Evolutionary conservation across 2,113 vertebrate species (phyloP).

Genomic region (Hippocampus guttulatus): DNA sequence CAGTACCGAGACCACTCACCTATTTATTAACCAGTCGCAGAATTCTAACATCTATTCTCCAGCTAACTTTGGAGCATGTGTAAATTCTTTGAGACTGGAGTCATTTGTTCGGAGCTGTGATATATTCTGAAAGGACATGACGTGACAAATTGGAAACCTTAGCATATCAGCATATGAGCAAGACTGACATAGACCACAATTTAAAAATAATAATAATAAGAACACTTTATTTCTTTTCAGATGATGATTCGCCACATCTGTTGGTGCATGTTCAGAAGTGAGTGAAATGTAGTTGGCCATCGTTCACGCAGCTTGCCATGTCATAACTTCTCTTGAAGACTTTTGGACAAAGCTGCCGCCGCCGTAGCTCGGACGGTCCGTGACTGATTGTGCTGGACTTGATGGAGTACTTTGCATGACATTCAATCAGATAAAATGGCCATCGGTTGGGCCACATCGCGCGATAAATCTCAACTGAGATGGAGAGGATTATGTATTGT

Average conservation of each 20-base stretch:
- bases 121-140: too few species aligned
- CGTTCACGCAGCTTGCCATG: conserved; percentile 43
- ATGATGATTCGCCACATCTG: conserved; percentile 40
- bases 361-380: conserved; percentile 29
- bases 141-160: too few species aligned
- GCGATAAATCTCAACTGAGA: conserved; percentile 68
- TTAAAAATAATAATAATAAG: too few species aligned
- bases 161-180: too few species aligned
- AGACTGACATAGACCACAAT: too few species aligned
- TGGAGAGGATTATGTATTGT: conserved; percentile 67
- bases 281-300: conserved; percentile 48
- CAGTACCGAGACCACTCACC: neutral
- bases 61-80: neutral
- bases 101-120: too few species aligned
- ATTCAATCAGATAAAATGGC: conserved; percentile 71
- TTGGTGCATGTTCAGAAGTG: conserved; percentile 14
- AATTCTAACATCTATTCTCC: neutral
- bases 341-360: conserved; percentile 46
- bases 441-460: conserved; percentile 61
- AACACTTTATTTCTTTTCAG: conserved; percentile 17
- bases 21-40: neutral
- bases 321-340: conserved; percentile 49
- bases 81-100: neutral
- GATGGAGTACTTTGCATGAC: conserved; percentile 73
- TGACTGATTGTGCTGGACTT: conserved; percentile 61